Base-by-base conservation (phyloP, 2,888 invertebrate genomes). In the Gortyna flavago region DNA sequence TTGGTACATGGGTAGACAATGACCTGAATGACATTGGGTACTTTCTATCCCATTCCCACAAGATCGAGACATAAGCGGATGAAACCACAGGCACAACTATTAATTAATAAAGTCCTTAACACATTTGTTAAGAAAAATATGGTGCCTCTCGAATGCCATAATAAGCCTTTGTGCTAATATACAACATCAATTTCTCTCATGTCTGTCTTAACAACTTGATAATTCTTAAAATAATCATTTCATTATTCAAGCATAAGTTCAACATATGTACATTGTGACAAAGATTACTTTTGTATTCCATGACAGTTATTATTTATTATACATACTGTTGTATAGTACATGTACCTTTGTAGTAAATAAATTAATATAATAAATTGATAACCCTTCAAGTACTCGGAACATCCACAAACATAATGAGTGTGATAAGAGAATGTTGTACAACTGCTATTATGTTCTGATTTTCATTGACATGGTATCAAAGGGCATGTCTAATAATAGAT, bases 351-450 rank as follows among this genome's bases (percentile, higher is more conserved):
- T 54, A 38, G 48, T 48, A 65, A 38, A 83, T 86, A 79, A 73
- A 73, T 67, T 85, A 71, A 71, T 71, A 72, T 78, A 86, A 84
- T 68, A 68, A 32, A 68, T 51, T 51, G 57, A 54, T 84, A 83
- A 84, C 86, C 84, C 73, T 65, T 70, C 54, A 13, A 71, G 75
- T 75, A 48, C 71, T 80, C 48, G 2, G 64, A 72, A 62, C 51
- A 71, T 69, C 57, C 32, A 75, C 69, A 80, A 41, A 84, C 82
- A 84, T 68, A 64, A 81, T 41, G 65, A 72, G 13, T 76, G 16
- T 78, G 88, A 83, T 86, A 86, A 83, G 74, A 73, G 64, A 67
- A 67, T 83, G 69, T 70, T 51, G 59, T 70, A 78, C 62, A 78
- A 72, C 68, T 66, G 35, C 65, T 78, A 54, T 69, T 69, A 64